Evolutionary conservation across 1,140 invertebrate genomes (phyloP), one percentile per base, ranked within the genome.

Genomic region (Ctenoplectra terminalis): DNA sequence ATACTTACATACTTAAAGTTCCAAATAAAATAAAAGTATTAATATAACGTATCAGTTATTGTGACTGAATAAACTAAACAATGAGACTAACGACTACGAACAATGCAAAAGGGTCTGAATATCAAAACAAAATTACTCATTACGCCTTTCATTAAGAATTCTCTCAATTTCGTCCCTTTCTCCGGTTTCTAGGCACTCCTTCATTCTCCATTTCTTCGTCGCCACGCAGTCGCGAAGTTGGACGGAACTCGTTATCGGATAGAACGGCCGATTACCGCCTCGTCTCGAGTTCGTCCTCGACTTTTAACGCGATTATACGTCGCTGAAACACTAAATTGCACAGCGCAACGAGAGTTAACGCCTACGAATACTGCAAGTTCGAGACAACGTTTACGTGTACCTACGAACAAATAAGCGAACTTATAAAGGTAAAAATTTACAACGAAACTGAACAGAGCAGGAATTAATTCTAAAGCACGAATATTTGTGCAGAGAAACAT

Each of bases 271-370:
- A 87, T 87, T 87, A 87, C 85, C 85, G 84, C 70, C 81, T 80
- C 84, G 84, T 87, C 85, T 75, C 81, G 85, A 87, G 84, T 86
- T 87, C 75, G 84, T 79, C 84, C 85, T 80, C 74, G 85, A 87
- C 85, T 87, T 87, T 87, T 87, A 87, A 87, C 85, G 81, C 85
- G 84, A 87, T 87, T 87, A 87, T 87, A 87, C 84, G 75, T 87
- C 71, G 71, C 84, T 83, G 85, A 83, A 86, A 87, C 84, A 66
- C 80, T 87, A 87, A 87, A 87, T 87, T 86, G 83, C 83, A 70
- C 67, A 48, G 80, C 70, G 84, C 85, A 78, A 74, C 83, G 73
- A 82, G 85, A 86, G 85, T 86, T 85, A 86, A 86, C 83, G 58
- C 84, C 74, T 76, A 71, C 81, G 71, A 86, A 83, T 83, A 83